phyloP scores from a whole-genome alignment of 2,797 vertebrate genomes.

The Hylomyscus alleni region DNA sequence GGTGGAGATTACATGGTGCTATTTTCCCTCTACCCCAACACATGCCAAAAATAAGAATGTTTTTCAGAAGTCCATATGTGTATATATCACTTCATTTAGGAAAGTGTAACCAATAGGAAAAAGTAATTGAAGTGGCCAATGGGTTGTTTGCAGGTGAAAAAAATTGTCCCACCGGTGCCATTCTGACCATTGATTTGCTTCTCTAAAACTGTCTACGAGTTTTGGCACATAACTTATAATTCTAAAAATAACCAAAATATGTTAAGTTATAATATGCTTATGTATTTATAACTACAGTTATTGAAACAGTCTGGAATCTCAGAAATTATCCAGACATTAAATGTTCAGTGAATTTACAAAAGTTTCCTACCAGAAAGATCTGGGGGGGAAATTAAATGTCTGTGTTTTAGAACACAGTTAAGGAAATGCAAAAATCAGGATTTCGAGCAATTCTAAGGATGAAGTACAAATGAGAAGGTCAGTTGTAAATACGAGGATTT shows the following conservation, averaged over 20 bases:
- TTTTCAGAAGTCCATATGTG: constrained; percentile 63
- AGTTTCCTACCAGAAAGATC: constrained; percentile 68
- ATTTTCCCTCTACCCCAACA: neutral
- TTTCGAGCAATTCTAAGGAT: constrained; percentile 45
- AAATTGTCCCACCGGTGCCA: neutral
- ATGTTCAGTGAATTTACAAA: constrained; percentile 82
- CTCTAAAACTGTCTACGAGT: constrained; percentile 69
- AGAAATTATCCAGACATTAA: constrained; percentile 80
- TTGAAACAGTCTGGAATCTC: constrained; percentile 82
- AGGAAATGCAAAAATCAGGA: constrained; percentile 49
- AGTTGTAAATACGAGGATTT: constrained; percentile 28
- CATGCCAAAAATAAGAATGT: constrained; percentile 38
- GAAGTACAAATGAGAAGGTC: constrained; percentile 38
- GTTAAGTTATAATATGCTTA: constrained; percentile 78
- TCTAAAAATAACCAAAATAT: constrained; percentile 82
- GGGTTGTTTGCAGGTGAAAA: constrained; percentile 57
- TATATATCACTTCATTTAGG: constrained; percentile 27
- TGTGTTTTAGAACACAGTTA: constrained; percentile 54
- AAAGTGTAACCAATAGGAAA: constrained; percentile 57
- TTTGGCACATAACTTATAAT: constrained; percentile 76
- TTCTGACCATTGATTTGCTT: constrained; percentile 67
- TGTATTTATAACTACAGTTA: constrained; percentile 82
- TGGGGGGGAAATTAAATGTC: neutral
- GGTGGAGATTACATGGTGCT: constrained; percentile 31
- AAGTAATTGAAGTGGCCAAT: constrained; percentile 56